Base-by-base conservation (phyloP, 1,140 invertebrate species). In the Tribolium madens region DNA sequence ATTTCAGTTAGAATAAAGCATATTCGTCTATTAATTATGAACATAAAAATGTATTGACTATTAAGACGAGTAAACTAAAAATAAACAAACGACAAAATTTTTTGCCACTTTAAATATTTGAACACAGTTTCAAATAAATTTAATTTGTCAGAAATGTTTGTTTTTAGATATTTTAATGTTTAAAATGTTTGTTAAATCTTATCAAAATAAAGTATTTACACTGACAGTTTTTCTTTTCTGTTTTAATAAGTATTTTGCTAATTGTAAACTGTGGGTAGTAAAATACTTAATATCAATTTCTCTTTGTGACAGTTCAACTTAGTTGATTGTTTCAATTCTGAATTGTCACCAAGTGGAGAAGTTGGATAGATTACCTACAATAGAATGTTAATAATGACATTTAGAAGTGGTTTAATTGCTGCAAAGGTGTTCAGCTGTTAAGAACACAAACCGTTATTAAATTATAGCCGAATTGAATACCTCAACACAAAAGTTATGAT, bases 321-420 rank as follows among this genome's bases (percentile, higher is more conserved):
- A 26, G 9, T 64, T 64, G 26, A 64, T 64, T 64, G 57, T 64
- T 64, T 64, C 57, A 64, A 33, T 64, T 64, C 36, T 64, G 57
- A 64, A 64, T 64, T 64, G 57, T 64, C 57, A 64, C 57, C 57
- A 64, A 64, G 57, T 64, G 57, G 57, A 64, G 57, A 72, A 72
- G 70, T 72, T 72, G 50, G 70, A 36, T 52, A 72, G 50, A 48
- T 52, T 72, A 18, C 33, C 50, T 52, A 52, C 70, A 52, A 52
- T 72, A 47, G 70, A 72, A 72, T 72, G 70, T 72, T 72, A 72
- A 72, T 72, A 72, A 72, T 72, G 70, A 72, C 70, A 72, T 72
- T 72, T 18, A 31, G 70, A 72, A 72, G 70, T 72, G 70, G 70
- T 52, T 72, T 72, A 72, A 72, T 72, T 72, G 47, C 50, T 72